Evolutionary conservation across 35 echinoderm and acorn worm genomes (phyloP).

Genomic region (Strongylocentrotus purpuratus): DNA sequence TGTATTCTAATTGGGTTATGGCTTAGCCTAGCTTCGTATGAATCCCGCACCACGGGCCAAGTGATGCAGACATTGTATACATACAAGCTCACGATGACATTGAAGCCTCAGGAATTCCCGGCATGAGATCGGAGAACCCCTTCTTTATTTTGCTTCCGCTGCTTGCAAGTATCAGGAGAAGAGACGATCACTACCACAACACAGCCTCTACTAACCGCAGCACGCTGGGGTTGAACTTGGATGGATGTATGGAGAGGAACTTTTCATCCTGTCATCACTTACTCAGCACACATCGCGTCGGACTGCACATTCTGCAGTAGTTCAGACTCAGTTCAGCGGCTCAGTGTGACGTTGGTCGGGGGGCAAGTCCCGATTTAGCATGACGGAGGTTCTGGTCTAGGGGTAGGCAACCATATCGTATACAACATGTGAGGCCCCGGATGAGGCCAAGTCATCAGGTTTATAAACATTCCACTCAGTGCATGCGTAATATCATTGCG

Average conservation of each 20-base stretch:
- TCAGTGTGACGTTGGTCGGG: not conserved
- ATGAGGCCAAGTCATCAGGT: not conserved
- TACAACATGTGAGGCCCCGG: not conserved
- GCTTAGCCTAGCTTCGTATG: not conserved
- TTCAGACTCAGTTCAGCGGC: not conserved
- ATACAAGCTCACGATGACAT: not conserved
- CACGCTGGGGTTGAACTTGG: not conserved
- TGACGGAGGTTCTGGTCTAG: not conserved
- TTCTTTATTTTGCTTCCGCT: not conserved
- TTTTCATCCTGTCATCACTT: slow-evolving; percentile 11
- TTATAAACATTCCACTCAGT: not conserved
- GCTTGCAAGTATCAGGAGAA: not conserved
- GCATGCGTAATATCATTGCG: not conserved
- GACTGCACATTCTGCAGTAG: not conserved
- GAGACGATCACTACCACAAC: not conserved
- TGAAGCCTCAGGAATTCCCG: not conserved
- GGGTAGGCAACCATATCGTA: not conserved
- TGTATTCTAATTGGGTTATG: not conserved
- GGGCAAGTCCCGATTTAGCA: not conserved
- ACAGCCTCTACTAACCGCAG: not conserved
- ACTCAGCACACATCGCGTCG: not conserved
- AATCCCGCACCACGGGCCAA: not conserved
- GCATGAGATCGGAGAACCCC: not conserved
- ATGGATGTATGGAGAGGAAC: not conserved
- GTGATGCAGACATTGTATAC: slow-evolving; percentile 1